Conservation (phyloP, 2,797 vertebrate genomes). For the Xenentodon cancila region DNA sequence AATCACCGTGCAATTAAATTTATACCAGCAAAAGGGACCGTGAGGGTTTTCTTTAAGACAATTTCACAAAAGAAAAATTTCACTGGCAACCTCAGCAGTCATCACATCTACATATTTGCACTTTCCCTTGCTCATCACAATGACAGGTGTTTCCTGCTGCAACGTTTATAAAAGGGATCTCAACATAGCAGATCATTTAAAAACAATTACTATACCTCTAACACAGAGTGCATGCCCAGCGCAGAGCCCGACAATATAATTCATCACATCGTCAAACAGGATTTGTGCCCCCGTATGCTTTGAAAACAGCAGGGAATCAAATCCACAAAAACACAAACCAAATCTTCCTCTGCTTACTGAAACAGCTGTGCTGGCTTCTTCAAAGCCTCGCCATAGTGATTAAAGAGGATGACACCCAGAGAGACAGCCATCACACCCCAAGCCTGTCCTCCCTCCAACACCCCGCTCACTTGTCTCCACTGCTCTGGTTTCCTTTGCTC, state of each 20-base stretch:
- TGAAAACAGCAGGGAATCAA: slow-evolving; percentile 49
- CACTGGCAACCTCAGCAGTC: not conserved
- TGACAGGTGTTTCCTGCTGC: slow-evolving; percentile 12
- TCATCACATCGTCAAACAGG: slow-evolving; percentile 35
- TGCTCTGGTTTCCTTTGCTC: slow-evolving; percentile 50
- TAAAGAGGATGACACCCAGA: slow-evolving; percentile 57
- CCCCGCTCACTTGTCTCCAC: slow-evolving; percentile 26
- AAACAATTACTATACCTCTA: slow-evolving; percentile 44
- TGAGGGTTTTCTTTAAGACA: not conserved
- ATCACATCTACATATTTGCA: too few relatives aligned
- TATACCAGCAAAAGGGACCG: too few relatives aligned
- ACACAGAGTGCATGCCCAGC: slow-evolving; percentile 42
- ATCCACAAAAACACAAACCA: slow-evolving; percentile 45
- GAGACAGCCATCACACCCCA: slow-evolving; percentile 43
- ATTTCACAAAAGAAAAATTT: slow-evolving; percentile 8
- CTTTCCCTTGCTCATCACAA: not conserved
- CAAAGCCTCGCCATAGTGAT: slow-evolving; percentile 49
- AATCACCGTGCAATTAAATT: too few relatives aligned
- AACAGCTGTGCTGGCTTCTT: slow-evolving; percentile 39
- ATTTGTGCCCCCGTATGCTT: slow-evolving; percentile 34
- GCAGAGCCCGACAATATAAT: slow-evolving; percentile 42
- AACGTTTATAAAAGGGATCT: slow-evolving; percentile 9
- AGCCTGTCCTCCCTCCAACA: slow-evolving; percentile 38
- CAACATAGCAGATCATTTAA: slow-evolving; percentile 37
- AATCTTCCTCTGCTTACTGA: slow-evolving; percentile 32